Percentiles rank a stretch among this genome's conserved stretches.
Evolutionary conservation across 2,888 invertebrate genomes (phyloP).

Genomic region (Calliphora vomitoria): DNA sequence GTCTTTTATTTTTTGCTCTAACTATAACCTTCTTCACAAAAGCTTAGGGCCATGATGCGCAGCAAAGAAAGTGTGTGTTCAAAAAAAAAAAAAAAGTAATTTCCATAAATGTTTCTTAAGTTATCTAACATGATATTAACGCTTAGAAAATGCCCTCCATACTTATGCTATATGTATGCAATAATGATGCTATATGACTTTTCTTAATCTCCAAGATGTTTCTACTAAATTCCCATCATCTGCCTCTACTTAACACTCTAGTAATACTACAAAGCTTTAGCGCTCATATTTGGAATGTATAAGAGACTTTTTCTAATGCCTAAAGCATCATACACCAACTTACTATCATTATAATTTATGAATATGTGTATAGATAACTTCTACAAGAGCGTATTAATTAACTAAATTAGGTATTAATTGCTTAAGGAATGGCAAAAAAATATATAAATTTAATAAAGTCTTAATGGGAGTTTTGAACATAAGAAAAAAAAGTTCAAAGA

Average conservation of each 20-base stretch:
- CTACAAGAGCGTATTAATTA: constrained; percentile 65
- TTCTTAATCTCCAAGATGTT: constrained; percentile 34
- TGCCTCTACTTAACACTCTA: not conserved
- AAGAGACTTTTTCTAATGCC: constrained; percentile 43
- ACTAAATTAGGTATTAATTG: constrained; percentile 71
- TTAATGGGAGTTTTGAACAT: not conserved
- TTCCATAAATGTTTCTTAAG: constrained; percentile 65
- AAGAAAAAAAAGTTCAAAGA: not conserved
- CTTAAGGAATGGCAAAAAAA: not conserved
- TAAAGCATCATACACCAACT: not conserved
- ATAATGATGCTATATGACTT: constrained; percentile 22
- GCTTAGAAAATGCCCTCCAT: constrained; percentile 27
- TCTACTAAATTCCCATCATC: no score
- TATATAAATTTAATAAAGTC: not conserved
- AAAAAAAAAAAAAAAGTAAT: constrained; percentile 28
- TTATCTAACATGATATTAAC: constrained; percentile 35
- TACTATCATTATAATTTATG: constrained; percentile 51
- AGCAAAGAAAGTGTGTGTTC: not conserved
- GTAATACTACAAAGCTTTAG: constrained; percentile 9
- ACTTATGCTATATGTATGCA: not conserved
- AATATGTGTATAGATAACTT: not conserved
- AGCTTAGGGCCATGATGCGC: constrained; percentile 5
- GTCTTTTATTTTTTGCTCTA: constrained; percentile 2
- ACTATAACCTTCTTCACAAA: not conserved
- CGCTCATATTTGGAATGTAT: not conserved